These are phyloP conservation scores for Callithrix jacchus DNA, from an alignment of 2,113 vertebrate genomes.

Conservation along the genomic window DNA sequence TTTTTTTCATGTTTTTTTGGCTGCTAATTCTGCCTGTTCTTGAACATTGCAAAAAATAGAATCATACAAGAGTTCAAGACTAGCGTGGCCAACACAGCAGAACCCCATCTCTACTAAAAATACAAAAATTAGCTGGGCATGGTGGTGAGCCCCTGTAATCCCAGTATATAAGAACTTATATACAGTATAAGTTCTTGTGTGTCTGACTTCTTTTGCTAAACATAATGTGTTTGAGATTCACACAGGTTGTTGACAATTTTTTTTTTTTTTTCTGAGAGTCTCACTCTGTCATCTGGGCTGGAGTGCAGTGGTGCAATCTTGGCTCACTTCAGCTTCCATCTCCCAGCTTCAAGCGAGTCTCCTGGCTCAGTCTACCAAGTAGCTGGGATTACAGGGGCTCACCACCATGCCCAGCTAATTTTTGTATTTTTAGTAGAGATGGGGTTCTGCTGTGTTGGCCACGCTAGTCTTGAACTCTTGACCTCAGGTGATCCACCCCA, in stretches of 20 bases:
- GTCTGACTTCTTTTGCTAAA: not conserved
- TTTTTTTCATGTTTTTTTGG: too few species aligned
- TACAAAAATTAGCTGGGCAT: too few species aligned
- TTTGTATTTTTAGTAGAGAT: not conserved
- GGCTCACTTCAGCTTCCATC: not conserved
- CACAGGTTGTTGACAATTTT: not conserved
- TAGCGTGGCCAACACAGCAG: too few species aligned
- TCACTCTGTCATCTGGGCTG: not conserved
- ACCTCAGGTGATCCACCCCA: too few species aligned
- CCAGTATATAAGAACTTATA: too few species aligned
- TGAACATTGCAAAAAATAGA: not conserved
- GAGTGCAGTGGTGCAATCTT: accelerated
- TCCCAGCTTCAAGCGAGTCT: not conserved
- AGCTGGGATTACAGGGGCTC: not conserved
- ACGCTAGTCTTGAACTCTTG: not conserved
- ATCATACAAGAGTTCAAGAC: too few species aligned
- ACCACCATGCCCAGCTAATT: not conserved
- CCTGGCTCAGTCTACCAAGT: not conserved
- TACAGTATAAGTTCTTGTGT: not conserved
- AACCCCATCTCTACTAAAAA: too few species aligned
- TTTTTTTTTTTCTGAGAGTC: not conserved
- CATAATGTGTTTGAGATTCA: not conserved
- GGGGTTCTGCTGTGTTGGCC: not conserved
- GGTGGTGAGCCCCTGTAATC: too few species aligned
- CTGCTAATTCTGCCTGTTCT: not conserved